Evolutionary conservation across 2,888 invertebrate genomes (phyloP).

Genomic region (Cheiracanthium punctorium): DNA sequence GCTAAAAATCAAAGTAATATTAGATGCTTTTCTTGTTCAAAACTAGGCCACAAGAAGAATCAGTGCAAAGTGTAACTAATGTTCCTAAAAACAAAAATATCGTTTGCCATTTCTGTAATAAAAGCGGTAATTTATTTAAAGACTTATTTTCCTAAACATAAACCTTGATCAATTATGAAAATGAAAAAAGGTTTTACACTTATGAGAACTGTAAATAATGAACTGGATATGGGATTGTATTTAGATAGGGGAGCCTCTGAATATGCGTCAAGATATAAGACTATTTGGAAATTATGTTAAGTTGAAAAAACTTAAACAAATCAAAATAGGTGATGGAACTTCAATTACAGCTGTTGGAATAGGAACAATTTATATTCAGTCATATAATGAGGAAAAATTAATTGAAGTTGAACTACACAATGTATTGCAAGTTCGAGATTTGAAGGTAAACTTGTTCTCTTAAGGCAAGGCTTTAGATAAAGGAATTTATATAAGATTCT

Average conservation of each 20-base stretch:
- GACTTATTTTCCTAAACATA: not conserved
- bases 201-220: not conserved
- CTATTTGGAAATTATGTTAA: not conserved
- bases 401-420: not conserved
- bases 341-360: not conserved
- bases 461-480: not conserved
- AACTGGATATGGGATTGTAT: not conserved
- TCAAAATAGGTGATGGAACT: too few relatives aligned
- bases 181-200: not conserved
- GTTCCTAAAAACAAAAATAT: not conserved
- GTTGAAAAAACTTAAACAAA: not conserved
- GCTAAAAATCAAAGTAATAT: constrained; percentile 2
- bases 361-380: not conserved
- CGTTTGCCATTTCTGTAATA: not conserved
- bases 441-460: not conserved
- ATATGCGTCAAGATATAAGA: not conserved
- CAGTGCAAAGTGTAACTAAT: not conserved
- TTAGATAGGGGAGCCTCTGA: constrained; percentile 3
- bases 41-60: not conserved
- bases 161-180: not conserved
- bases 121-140: not conserved
- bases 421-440: not conserved
- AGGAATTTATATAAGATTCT: not conserved
- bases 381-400: constrained; percentile 4
- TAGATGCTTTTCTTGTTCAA: not conserved